phyloP scores from a whole-genome alignment of 2,888 invertebrate genomes.

The Chymomyza caudatula region DNA sequence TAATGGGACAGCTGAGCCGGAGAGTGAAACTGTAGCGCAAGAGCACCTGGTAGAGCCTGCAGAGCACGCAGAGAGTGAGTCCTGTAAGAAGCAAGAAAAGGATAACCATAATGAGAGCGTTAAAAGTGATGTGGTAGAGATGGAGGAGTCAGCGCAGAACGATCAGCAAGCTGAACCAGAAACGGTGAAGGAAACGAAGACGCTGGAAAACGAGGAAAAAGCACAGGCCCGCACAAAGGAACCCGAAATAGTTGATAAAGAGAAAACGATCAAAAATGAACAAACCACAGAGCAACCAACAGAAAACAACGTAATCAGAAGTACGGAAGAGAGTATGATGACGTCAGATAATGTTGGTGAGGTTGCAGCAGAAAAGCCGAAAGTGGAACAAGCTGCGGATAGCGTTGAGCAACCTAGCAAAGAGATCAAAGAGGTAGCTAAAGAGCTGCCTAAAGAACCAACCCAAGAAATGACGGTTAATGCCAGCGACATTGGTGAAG shows the following conservation, averaged over 20 bases:
- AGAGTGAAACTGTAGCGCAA: background rate
- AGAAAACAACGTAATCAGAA: background rate
- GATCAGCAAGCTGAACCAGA: conserved; percentile 38
- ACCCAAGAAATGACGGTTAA: conserved; percentile 26
- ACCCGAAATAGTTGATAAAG: background rate
- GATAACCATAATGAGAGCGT: conserved; percentile 50
- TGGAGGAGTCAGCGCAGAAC: conserved; percentile 10
- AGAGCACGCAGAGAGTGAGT: conserved; percentile 26
- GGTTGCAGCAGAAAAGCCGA: background rate
- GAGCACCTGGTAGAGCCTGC: background rate
- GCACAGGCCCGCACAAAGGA: conserved; percentile 38
- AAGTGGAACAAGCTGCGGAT: background rate
- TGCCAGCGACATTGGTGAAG: conserved; percentile 39
- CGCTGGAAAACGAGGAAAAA: conserved; percentile 53
- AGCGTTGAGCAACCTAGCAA: background rate
- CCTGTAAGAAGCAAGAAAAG: conserved; percentile 44
- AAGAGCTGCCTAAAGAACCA: background rate
- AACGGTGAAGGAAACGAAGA: conserved; percentile 54
- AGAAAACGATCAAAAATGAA: background rate
- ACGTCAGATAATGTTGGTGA: background rate
- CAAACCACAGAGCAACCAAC: background rate
- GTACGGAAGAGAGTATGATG: background rate
- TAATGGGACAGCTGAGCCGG: conserved; percentile 19
- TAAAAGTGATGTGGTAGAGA: conserved; percentile 38
- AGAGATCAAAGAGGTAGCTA: background rate